Conservation (phyloP, 2,888 invertebrate genomes). For the Drosophila fungiperda region DNA sequence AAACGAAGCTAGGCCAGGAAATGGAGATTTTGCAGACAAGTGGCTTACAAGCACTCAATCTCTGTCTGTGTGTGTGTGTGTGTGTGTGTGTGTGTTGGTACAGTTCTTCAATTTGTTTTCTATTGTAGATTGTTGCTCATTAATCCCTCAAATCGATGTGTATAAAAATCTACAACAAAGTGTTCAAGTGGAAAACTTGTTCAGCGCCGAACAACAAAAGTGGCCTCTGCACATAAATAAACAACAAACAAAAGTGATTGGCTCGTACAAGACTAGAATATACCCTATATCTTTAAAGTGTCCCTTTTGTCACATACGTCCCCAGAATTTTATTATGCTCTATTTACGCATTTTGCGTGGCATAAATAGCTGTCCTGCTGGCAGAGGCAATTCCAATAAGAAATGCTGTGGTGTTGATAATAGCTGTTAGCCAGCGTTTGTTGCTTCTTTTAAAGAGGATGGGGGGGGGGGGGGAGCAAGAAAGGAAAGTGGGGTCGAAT, state of each 20-base stretch:
- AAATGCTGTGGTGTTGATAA: conserved; percentile 70
- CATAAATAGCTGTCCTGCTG: conserved; percentile 32
- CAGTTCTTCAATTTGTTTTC: conserved; percentile 74
- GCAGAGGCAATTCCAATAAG: conserved; percentile 19
- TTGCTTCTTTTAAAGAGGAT: conserved; percentile 20
- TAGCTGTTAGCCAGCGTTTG: conserved; percentile 59
- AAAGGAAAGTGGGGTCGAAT: conserved; percentile 40
- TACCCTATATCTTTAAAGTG: neutral
- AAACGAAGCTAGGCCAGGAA: conserved; percentile 68
- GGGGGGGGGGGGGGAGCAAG: neutral
- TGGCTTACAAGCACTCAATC: conserved; percentile 73
- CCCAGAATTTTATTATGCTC: conserved; percentile 2
- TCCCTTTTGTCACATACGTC: neutral
- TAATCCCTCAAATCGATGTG: conserved; percentile 78
- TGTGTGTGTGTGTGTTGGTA: conserved; percentile 15
- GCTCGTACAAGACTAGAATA: neutral
- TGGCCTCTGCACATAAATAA: conserved; percentile 61
- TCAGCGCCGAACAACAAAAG: conserved; percentile 40
- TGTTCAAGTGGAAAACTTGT: conserved; percentile 77
- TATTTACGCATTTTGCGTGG: conserved; percentile 10
- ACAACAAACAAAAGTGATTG: conserved; percentile 20
- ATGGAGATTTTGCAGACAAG: conserved; percentile 72
- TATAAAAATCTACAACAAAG: conserved; percentile 70
- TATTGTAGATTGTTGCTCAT: conserved; percentile 76
- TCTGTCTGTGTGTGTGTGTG: conserved; percentile 34